Conservation (phyloP, 2,113 vertebrate species). For the Chaetorhynchus papuensis region DNA sequence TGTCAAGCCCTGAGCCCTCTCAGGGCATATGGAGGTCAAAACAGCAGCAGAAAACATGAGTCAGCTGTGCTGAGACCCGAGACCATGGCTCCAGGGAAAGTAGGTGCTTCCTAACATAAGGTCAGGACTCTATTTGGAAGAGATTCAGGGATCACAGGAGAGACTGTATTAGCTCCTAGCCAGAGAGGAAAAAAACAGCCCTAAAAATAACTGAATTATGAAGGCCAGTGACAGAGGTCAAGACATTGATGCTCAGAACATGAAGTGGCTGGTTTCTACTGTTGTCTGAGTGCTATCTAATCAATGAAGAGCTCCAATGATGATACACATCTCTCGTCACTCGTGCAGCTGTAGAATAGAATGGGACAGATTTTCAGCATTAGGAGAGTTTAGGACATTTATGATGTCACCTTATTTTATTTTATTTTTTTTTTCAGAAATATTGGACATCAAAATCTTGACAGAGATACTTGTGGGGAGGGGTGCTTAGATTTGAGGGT, state of each 20-base stretch:
- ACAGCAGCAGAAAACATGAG: not conserved
- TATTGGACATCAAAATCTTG: not conserved
- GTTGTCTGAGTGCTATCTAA: not conserved
- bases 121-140: not conserved
- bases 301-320: not conserved
- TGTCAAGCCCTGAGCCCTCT: not conserved
- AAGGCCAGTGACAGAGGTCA: not conserved
- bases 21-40: accelerated
- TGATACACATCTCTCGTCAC: not conserved
- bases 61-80: not conserved
- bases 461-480: not conserved
- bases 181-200: not conserved
- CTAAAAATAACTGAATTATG: slow-evolving; percentile 10
- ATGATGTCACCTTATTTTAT: not conserved
- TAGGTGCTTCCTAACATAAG: not conserved
- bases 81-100: not conserved
- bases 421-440: not conserved
- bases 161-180: not conserved
- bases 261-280: not conserved
- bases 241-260: not conserved
- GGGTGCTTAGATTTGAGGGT: not conserved
- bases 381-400: not conserved
- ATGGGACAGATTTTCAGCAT: not conserved
- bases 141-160: not conserved
- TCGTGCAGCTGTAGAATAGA: not conserved